Conservation (phyloP, 1,140 invertebrate genomes). For the Caerostris extrusa region DNA sequence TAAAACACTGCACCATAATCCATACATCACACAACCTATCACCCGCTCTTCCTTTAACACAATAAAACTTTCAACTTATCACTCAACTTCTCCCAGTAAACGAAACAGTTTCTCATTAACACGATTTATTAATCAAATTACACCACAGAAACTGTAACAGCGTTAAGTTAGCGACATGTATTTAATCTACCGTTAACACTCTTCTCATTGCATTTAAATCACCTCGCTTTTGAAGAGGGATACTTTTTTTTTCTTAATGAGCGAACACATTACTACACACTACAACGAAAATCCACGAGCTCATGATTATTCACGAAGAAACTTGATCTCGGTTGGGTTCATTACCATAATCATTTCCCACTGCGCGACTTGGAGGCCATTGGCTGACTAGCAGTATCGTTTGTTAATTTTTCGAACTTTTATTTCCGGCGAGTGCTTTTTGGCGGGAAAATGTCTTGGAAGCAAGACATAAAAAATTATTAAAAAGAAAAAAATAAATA, state of each 20-base stretch:
- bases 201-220: slow-evolving; percentile 76
- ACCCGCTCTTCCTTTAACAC: background rate
- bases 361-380: background rate
- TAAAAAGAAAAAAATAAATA: too few species aligned
- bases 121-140: slow-evolving; percentile 77
- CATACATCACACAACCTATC: background rate
- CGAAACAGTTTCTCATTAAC: slow-evolving; percentile 61
- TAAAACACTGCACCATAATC: background rate
- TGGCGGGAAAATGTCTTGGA: background rate
- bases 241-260: slow-evolving; percentile 46
- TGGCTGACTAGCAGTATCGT: slow-evolving; percentile 13
- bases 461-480: background rate
- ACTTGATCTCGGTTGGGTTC: slow-evolving; percentile 52
- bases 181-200: slow-evolving; percentile 75
- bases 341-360: slow-evolving; percentile 72
- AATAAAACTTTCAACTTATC: slow-evolving; percentile 50
- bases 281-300: slow-evolving; percentile 1
- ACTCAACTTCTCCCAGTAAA: slow-evolving; percentile 16
- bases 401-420: slow-evolving; percentile 42
- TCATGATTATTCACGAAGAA: slow-evolving; percentile 75
- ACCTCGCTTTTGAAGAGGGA: background rate
- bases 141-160: slow-evolving; percentile 45
- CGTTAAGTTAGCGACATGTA: slow-evolving; percentile 59
- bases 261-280: background rate
- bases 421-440: slow-evolving; percentile 27